These are phyloP conservation scores for Stomatorhinus walkeri DNA, from an alignment of 2,797 vertebrate genomes.

Conservation along the genomic window DNA sequence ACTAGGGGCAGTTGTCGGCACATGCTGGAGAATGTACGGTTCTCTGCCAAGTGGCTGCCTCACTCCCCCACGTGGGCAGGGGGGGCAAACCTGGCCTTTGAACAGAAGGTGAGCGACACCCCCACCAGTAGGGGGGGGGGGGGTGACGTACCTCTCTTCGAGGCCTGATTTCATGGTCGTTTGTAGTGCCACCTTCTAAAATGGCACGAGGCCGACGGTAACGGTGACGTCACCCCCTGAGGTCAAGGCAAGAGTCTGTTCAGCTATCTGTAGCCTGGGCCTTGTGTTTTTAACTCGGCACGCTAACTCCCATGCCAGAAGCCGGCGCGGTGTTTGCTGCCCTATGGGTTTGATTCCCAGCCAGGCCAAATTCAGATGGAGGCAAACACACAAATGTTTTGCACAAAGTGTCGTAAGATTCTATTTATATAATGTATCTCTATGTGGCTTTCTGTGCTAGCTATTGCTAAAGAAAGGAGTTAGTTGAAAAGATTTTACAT, in stretches of 20 bases:
- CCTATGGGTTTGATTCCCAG: background rate
- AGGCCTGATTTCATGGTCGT: background rate
- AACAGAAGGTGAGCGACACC: background rate
- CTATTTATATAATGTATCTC: background rate
- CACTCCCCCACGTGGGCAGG: background rate
- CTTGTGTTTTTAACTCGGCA: background rate
- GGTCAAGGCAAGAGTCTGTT: background rate
- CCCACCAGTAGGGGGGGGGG: background rate
- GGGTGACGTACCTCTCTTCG: background rate
- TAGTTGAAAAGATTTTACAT: background rate
- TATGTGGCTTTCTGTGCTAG: background rate
- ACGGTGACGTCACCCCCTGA: background rate
- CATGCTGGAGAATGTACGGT: background rate
- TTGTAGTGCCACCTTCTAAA: background rate
- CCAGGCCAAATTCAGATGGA: background rate
- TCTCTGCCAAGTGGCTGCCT: slow-evolving; percentile 3
- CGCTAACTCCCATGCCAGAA: background rate
- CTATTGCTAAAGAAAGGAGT: background rate
- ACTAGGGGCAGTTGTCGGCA: background rate
- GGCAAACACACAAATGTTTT: background rate
- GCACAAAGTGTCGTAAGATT: background rate
- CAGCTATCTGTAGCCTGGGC: background rate
- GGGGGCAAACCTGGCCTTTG: background rate
- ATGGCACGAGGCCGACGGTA: background rate
- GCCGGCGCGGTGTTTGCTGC: background rate